Evolutionary conservation across 2,888 invertebrate genomes (phyloP).

Genomic region (Synanthedon formicaeformis): DNA sequence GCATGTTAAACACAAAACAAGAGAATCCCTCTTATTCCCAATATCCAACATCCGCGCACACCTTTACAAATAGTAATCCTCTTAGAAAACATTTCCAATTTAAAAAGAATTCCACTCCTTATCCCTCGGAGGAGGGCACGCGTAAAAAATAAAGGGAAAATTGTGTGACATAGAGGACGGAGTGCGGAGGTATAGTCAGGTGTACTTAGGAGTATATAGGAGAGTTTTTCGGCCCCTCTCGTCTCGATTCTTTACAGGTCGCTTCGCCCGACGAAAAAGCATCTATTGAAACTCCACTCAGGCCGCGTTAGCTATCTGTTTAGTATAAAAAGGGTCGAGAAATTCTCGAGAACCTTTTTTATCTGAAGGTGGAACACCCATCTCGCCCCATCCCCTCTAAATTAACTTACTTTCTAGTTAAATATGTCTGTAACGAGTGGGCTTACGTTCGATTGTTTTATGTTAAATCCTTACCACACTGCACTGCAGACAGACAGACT

Average conservation of each 20-base stretch:
- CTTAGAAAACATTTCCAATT: conserved; percentile 72
- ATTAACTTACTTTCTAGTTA: neutral
- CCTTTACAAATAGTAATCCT: conserved; percentile 70
- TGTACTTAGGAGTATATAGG: conserved; percentile 23
- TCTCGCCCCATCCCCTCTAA: conserved; percentile 7
- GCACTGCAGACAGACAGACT: too few species aligned
- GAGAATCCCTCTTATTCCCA: conserved; percentile 47
- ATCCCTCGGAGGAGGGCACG: conserved; percentile 63
- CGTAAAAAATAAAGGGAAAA: conserved; percentile 68
- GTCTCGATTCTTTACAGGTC: conserved; percentile 65
- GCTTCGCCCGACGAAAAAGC: conserved; percentile 66
- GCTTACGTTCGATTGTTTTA: too few species aligned
- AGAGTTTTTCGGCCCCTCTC: conserved; percentile 45
- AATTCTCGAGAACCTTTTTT: conserved; percentile 65
- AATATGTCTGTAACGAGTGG: neutral
- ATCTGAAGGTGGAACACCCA: conserved; percentile 44
- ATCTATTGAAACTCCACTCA: conserved; percentile 71
- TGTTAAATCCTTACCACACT: too few species aligned
- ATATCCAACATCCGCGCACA: conserved; percentile 43
- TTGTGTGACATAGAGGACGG: conserved; percentile 47
- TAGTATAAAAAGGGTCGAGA: conserved; percentile 71
- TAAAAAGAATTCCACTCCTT: conserved; percentile 68
- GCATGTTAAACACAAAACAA: conserved; percentile 48
- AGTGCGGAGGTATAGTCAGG: conserved; percentile 13
- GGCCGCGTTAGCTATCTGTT: conserved; percentile 70